Percentiles rank a stretch among this genome's conserved stretches.
Conservation (phyloP, 2,113 vertebrate species). For the Litocranius walleri region DNA sequence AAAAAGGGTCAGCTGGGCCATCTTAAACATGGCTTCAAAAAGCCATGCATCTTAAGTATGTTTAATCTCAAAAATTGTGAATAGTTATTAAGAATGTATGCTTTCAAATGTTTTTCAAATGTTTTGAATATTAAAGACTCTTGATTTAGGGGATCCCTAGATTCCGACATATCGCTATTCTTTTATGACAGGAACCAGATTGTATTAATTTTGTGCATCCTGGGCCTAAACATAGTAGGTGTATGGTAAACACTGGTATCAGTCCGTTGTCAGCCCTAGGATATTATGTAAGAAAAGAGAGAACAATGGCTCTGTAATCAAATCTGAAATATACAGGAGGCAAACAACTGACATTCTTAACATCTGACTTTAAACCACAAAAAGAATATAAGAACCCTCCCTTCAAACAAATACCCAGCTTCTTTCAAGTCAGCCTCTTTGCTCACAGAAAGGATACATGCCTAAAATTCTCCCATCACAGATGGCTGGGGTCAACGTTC, state of each 20-base stretch:
- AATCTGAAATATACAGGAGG: not conserved
- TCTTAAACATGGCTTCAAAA: not conserved
- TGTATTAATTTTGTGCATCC: not conserved
- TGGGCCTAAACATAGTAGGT: not conserved
- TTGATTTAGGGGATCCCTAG: not conserved
- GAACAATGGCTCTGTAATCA: not conserved
- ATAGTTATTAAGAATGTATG: not conserved
- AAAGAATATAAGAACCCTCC: not conserved
- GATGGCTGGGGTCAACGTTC: constrained; percentile 13
- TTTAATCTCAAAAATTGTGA: not conserved
- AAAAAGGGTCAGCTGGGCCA: not conserved
- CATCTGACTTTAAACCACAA: not conserved
- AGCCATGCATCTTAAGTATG: not conserved
- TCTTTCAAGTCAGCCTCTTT: not conserved
- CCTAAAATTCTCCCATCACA: constrained; percentile 30
- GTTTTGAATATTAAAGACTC: constrained; percentile 2
- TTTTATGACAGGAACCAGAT: not conserved
- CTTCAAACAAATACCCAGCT: not conserved
- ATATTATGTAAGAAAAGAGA: not conserved
- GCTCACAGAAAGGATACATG: not conserved
- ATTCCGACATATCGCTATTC: not conserved
- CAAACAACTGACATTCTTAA: not conserved
- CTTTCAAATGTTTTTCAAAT: not conserved
- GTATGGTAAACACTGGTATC: not conserved
- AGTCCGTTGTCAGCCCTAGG: not conserved